Evolutionary conservation across 2,797 vertebrate genomes (phyloP), one percentile per base, ranked within the genome.

Genomic region (Enteromius radiatus): DNA sequence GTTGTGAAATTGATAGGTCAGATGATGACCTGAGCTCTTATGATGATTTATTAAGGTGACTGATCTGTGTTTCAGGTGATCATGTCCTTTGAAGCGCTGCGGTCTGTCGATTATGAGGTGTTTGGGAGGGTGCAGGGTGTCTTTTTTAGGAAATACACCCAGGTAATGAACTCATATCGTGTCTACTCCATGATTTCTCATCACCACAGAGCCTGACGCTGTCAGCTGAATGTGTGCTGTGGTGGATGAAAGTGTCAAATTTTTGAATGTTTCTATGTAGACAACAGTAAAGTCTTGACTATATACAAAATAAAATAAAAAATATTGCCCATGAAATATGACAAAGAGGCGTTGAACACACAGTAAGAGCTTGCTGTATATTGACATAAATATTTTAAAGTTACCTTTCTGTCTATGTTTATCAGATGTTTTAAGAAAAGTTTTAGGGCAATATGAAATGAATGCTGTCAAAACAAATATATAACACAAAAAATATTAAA

Each of bases 121-220:
- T 96, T 87, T 90, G 97, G 97, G 64, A 96, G 88, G 89, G 97
- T 99, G 70, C 97, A 98, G 92, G 96, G 97, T 43, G 97, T 99
- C 71, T 99, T 98, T 92, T 99, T 98, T 90, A 95, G 97, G 84
- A 99, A 98, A 91, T 95, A 97, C 91, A 97, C 98, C 0, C 96
- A 99, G 95, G 97, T 98, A 92, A 65, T 21, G 17, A 5, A 2
- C 91, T 92, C 81, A 78, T 11, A 2, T 6, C 12, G 15, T 43
- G 6, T 4, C 10, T 43, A 9, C 28, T 59, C 54, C 47, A 28
- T 3, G 15, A n/a, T 19, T 56, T 64, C 15, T 33, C 17, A 17
- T 12, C 43, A 45, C 10, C 9, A 31, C 5, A 41, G 41, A 43
- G 41, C 33, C 33, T 36, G 33, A 5, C 33, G 1, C 33, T 33